Conservation (phyloP, 92 coral and sea anemone species). For the Pocillopora meandrina region DNA sequence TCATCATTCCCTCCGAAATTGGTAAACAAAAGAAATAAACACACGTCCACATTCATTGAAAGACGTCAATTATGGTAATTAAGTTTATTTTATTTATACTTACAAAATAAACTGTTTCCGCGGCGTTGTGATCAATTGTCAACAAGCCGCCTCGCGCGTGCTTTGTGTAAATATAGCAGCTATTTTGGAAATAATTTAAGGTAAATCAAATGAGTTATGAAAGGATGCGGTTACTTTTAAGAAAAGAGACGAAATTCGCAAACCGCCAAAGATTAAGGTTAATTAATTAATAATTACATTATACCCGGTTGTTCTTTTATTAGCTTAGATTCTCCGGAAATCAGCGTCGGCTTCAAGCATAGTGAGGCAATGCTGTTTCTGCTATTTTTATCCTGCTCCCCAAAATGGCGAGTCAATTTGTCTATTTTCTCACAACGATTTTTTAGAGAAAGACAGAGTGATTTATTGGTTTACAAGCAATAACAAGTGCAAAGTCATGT, state of each 20-base stretch:
- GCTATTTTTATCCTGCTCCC: background rate
- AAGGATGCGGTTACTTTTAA: constrained; percentile 1
- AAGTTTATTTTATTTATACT: background rate
- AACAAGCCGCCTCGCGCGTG: background rate
- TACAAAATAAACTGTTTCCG: background rate
- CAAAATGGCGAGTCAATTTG: background rate
- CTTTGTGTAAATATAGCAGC: background rate
- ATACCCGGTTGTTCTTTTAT: background rate
- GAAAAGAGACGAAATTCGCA: background rate
- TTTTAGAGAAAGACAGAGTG: too few species aligned
- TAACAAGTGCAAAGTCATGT: too few species aligned
- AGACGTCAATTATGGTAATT: too few species aligned
- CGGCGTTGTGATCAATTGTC: background rate
- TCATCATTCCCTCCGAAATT: too few species aligned
- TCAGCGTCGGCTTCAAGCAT: background rate
- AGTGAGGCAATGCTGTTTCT: background rate
- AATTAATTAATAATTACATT: background rate
- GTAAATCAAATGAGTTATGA: background rate
- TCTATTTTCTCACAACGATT: too few species aligned
- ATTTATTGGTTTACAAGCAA: too few species aligned
- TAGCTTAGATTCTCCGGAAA: constrained; percentile 3
- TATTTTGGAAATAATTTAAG: background rate
- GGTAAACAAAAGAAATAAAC: too few species aligned
- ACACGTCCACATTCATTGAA: too few species aligned
- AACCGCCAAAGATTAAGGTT: constrained; percentile 1